Conservation (phyloP, 2,113 vertebrate species). For the Limnothrissa miodon region DNA sequence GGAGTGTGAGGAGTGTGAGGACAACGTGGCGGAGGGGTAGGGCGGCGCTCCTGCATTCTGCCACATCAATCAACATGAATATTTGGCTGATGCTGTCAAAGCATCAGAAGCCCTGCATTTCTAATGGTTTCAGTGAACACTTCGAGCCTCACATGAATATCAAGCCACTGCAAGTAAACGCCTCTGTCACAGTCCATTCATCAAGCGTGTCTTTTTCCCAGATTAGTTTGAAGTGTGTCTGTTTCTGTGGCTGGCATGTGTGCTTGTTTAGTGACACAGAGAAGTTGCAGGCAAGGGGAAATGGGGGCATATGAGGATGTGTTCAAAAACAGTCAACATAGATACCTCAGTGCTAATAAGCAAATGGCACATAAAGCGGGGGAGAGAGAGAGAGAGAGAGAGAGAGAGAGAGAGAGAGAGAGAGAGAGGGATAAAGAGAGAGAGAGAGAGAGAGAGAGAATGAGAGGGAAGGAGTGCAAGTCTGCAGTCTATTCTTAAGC, state of each 20-base stretch:
- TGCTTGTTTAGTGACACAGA: slow-evolving; percentile 4
- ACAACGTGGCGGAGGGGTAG: slow-evolving; percentile 51
- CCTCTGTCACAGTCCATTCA: slow-evolving; percentile 64
- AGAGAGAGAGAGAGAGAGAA: too few relatives aligned
- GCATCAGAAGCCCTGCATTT: slow-evolving; percentile 64
- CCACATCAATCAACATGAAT: slow-evolving; percentile 71
- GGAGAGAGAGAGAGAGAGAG: too few relatives aligned
- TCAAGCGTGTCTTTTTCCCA: slow-evolving; percentile 58
- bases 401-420: too few relatives aligned
- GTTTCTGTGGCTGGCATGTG: slow-evolving; percentile 40
- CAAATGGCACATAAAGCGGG: background rate
- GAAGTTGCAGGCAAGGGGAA: background rate
- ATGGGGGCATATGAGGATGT: background rate
- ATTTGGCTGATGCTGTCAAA: slow-evolving; percentile 70
- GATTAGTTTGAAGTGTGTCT: slow-evolving; percentile 39
- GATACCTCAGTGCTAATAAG: background rate
- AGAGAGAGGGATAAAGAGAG: too few relatives aligned
- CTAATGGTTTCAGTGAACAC: slow-evolving; percentile 64
- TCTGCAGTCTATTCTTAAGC: background rate
- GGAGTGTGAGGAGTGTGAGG: slow-evolving; percentile 37
- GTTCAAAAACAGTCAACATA: background rate
- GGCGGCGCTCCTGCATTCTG: slow-evolving; percentile 43
- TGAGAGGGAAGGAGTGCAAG: background rate
- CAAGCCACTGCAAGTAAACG: slow-evolving; percentile 60
- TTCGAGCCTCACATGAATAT: slow-evolving; percentile 61